Conservation (phyloP, 2,113 vertebrate genomes). For the Plectropomus leopardus region DNA sequence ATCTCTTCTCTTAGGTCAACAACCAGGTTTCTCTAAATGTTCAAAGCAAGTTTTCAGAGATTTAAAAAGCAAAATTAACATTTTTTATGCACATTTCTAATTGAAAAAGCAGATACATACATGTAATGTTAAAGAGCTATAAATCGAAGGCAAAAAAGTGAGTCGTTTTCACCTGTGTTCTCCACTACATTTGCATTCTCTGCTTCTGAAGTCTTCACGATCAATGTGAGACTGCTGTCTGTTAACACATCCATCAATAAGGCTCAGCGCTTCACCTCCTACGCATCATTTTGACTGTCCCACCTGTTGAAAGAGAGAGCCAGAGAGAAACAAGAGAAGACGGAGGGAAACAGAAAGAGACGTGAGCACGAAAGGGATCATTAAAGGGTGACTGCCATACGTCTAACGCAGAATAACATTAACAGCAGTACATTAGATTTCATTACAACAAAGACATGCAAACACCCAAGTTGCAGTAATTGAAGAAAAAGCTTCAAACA, state of each 20-base stretch:
- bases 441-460: conserved; percentile 47
- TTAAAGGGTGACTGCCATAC: conserved; percentile 34
- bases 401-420: conserved; percentile 45
- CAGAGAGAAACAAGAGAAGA: conserved; percentile 31
- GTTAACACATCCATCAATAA: conserved; percentile 98
- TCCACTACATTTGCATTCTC: conserved; percentile 91
- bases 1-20: conserved; percentile 18
- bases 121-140: not conserved
- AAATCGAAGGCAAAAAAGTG: not conserved
- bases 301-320: conserved; percentile 86
- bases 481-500: conserved; percentile 46
- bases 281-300: conserved; percentile 89
- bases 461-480: conserved; percentile 48
- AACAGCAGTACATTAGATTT: conserved; percentile 25
- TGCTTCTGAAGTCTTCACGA: conserved; percentile 90
- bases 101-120: not conserved
- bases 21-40: conserved; percentile 18
- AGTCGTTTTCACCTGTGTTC: conserved; percentile 84
- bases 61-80: conserved; percentile 14
- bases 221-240: conserved; percentile 92
- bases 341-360: conserved; percentile 37
- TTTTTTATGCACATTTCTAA: conserved; percentile 14
- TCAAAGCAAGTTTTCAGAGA: conserved; percentile 9
- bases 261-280: conserved; percentile 89
- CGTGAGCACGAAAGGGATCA: conserved; percentile 13